phyloP scores from a whole-genome alignment of 1,140 invertebrate genomes.

The Chironomus striatipennis region DNA sequence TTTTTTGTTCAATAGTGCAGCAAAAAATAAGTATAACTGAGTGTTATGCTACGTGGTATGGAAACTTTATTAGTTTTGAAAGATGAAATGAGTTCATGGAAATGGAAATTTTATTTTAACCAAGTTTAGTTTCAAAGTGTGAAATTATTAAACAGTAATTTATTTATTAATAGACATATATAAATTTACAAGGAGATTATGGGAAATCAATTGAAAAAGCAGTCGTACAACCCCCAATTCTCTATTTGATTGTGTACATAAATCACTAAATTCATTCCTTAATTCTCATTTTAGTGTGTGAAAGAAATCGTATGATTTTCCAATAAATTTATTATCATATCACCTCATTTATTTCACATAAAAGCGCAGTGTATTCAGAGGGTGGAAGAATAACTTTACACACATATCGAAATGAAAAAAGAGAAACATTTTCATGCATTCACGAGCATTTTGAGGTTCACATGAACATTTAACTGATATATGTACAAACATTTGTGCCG shows the following conservation, averaged over 20 bases:
- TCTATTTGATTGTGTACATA: neutral
- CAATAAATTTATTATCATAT: constrained; percentile 23
- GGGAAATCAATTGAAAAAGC: neutral
- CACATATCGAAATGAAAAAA: neutral
- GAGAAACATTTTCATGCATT: neutral
- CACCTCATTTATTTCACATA: constrained; percentile 7
- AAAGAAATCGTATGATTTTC: constrained; percentile 18
- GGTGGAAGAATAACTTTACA: neutral
- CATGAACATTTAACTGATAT: neutral
- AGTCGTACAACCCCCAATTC: too few relatives aligned
- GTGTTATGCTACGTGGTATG: too few relatives aligned
- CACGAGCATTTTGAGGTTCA: neutral
- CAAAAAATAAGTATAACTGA: too few relatives aligned
- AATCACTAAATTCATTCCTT: too few relatives aligned
- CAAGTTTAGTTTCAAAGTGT: too few relatives aligned
- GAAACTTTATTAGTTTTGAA: too few relatives aligned
- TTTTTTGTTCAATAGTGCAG: too few relatives aligned
- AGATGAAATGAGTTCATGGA: too few relatives aligned
- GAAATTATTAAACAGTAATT: too few relatives aligned
- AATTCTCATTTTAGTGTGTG: too few relatives aligned
- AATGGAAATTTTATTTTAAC: too few relatives aligned
- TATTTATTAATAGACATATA: too few relatives aligned
- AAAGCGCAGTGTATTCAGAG: neutral
- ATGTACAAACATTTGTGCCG: neutral
- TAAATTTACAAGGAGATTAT: neutral